A percentile compares a stretch with the other conserved stretches of the same genome.
Conservation (phyloP, 2,113 vertebrate species). For the Pseudonaja textilis region DNA sequence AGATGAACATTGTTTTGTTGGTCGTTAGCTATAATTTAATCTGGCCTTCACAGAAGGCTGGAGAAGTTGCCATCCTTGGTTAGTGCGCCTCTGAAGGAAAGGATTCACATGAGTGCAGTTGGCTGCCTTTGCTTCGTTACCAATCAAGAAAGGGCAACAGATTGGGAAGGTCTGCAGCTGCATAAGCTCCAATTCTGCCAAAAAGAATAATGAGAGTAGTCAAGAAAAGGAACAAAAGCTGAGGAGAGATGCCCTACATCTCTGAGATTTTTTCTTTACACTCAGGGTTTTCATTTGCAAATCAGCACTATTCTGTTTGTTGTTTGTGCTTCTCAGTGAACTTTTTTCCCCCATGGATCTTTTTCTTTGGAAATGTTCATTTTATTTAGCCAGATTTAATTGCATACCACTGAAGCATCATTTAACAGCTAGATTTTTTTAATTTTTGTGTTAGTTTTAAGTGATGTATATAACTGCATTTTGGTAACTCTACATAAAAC, state of each 20-base stretch:
- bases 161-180: conserved; percentile 61
- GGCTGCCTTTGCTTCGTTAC: conserved; percentile 17
- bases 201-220: conserved; percentile 55
- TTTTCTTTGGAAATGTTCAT: neutral
- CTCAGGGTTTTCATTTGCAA: conserved; percentile 35
- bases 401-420: conserved; percentile 7
- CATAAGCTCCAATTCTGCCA: conserved; percentile 52
- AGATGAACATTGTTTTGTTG: neutral
- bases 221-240: conserved; percentile 27
- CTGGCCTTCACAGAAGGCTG: neutral
- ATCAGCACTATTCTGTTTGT: conserved; percentile 22
- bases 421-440: neutral
- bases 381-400: conserved; percentile 12
- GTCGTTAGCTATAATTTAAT: neutral
- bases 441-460: neutral
- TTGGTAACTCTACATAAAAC: neutral
- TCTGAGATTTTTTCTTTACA: conserved; percentile 41
- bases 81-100: neutral
- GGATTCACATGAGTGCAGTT: conserved; percentile 25
- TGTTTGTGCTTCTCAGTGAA: conserved; percentile 21
- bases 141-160: conserved; percentile 25
- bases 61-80: neutral
- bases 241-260: conserved; percentile 62
- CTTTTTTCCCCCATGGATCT: neutral
- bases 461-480: neutral